Base-by-base conservation (phyloP, 2,888 invertebrate species). In the Tenthredo scrophulariae region DNA sequence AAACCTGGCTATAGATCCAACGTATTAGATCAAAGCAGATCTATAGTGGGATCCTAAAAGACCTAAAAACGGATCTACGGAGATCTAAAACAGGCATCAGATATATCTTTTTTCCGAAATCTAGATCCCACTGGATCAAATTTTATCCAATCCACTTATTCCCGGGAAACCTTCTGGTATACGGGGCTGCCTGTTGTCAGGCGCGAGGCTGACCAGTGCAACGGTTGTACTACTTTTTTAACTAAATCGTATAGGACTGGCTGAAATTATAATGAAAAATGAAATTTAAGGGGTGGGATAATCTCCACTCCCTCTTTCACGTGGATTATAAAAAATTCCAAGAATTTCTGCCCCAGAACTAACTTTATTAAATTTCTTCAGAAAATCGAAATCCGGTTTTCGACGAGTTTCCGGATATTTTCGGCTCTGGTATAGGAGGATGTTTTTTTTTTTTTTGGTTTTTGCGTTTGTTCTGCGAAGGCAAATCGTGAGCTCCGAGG, bases 171-270 rank as follows among this genome's bases (percentile, higher is more conserved):
- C 10, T 37, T 6, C 15, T 1, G 6, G 22, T 72, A 22, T 15
- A 2, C n/a, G 18, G n/a, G 29, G 40, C 40, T 72, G 72, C 72
- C 72, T 18, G 9, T 5, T 6, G 37, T 1, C 40, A 72, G 72
- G 72, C 72, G 72, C 22, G 70, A n/a, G 54, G 72, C 72, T 72
- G 72, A 40, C 72, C 72, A 40, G 26, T 18, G 22, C n/a, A 18
- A n/a, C 3, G 72, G n/a, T 7, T 40, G 2, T 37, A 37, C 72
- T 40, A 72, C 72, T 72, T 72, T 10, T 40, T n/a, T 7, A 26
- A 62, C 22, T 1, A 13, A 26, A 9, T 3, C 26, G 62, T 7
- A 26, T 26, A 10, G 4, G n/a, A 2, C 40, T 2, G 18, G 7
- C n/a, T n/a, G 6, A n/a, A 54, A 54, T n/a, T n/a, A n/a, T 6